These are phyloP conservation scores for Diarsia dahlii DNA, from an alignment of 2,888 invertebrate genomes.

Conservation along the genomic window DNA sequence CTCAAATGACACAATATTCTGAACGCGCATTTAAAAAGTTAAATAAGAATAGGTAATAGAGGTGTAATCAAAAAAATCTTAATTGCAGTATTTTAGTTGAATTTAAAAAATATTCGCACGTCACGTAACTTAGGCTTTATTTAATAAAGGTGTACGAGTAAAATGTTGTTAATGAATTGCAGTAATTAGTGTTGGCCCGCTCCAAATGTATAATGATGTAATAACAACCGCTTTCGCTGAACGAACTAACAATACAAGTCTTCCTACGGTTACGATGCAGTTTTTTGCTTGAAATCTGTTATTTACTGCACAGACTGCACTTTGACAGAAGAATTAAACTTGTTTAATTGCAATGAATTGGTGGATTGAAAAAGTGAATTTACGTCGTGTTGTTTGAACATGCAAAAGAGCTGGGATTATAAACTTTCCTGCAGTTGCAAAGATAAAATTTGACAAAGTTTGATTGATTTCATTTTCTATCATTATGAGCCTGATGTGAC, in stretches of 20 bases:
- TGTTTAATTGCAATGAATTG: constrained; percentile 32
- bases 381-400: not conserved
- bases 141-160: constrained; percentile 55
- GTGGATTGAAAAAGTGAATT: constrained; percentile 22
- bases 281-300: constrained; percentile 54
- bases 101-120: constrained; percentile 60
- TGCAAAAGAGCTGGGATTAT: not conserved
- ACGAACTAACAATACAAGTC: constrained; percentile 61
- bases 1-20: constrained; percentile 31
- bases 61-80: constrained; percentile 57
- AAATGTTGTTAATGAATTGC: constrained; percentile 68
- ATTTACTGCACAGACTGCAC: constrained; percentile 31
- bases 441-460: not conserved
- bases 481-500: too few relatives aligned
- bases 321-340: constrained; percentile 45
- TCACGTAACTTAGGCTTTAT: constrained; percentile 61
- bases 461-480: constrained; percentile 5
- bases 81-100: constrained; percentile 51
- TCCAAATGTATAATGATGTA: constrained; percentile 64
- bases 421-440: not conserved
- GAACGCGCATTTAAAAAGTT: constrained; percentile 36
- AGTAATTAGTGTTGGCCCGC: constrained; percentile 66
- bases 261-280: constrained; percentile 59
- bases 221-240: constrained; percentile 66
- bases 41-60: constrained; percentile 55